Conservation (phyloP, 2,888 invertebrate species). For the Torymus texanus region DNA sequence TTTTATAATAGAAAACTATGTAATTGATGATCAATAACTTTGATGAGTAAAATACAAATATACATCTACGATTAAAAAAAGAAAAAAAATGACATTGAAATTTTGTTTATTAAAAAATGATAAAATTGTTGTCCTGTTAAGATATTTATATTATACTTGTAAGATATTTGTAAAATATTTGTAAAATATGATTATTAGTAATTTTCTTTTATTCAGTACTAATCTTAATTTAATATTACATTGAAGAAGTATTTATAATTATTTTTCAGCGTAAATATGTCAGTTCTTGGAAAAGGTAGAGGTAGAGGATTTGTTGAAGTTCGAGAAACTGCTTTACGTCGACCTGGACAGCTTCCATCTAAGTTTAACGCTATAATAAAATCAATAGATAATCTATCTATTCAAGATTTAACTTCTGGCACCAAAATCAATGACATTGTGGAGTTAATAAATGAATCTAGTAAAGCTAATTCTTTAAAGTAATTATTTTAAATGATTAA, state of each 20-base stretch:
- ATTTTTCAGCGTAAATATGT: conserved; percentile 55
- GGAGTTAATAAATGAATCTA: conserved; percentile 33
- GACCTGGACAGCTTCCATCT: conserved; percentile 58
- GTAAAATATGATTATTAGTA: too few species aligned
- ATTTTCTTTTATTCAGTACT: too few species aligned
- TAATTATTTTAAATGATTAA: conserved; percentile 10
- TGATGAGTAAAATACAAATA: too few species aligned
- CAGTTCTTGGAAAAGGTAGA: conserved; percentile 61
- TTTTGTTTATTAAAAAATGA: too few species aligned
- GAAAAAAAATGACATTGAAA: too few species aligned
- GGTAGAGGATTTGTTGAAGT: conserved; percentile 63
- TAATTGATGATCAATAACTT: too few species aligned
- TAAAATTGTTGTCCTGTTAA: too few species aligned
- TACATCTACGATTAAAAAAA: too few species aligned
- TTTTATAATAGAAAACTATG: too few species aligned
- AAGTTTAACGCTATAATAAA: conserved; percentile 55
- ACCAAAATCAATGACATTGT: conserved; percentile 43
- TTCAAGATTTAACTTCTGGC: conserved; percentile 33
- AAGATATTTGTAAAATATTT: too few species aligned
- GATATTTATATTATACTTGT: too few species aligned
- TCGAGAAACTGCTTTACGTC: conserved; percentile 54
- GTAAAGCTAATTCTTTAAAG: conserved; percentile 43
- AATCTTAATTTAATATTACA: too few species aligned
- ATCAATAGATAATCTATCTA: conserved; percentile 55
- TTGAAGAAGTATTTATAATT: background rate